phyloP scores from a whole-genome alignment of 2,888 invertebrate species.

The Macropis europaea region DNA sequence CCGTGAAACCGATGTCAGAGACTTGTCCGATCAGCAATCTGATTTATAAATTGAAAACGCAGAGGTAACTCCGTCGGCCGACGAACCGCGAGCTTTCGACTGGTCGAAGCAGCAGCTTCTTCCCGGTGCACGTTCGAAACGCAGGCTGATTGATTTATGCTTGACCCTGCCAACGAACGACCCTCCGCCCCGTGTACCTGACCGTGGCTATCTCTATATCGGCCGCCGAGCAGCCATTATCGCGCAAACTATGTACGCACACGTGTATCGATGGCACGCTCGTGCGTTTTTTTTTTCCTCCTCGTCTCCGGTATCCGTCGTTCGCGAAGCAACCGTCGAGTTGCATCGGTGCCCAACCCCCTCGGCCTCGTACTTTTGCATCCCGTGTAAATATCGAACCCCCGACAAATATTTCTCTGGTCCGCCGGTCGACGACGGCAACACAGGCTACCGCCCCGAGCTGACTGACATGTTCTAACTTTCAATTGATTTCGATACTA shows the following conservation, averaged over 20 bases:
- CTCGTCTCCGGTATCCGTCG: conserved; percentile 10
- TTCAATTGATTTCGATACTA: too few species aligned
- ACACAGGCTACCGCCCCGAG: too few species aligned
- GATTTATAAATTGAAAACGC: too few species aligned
- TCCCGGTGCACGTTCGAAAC: conserved; percentile 40
- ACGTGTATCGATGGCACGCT: conserved; percentile 50
- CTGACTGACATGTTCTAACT: too few species aligned
- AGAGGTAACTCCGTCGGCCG: conserved; percentile 10
- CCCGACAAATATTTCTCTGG: not conserved
- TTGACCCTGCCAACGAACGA: conserved; percentile 68
- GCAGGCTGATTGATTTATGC: conserved; percentile 73
- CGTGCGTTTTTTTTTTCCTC: conserved; percentile 27
- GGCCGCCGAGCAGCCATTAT: conserved; percentile 63
- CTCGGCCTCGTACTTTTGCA: not conserved
- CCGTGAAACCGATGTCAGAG: too few species aligned
- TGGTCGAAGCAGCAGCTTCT: conserved; percentile 33
- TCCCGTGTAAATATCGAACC: too few species aligned
- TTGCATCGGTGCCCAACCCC: not conserved
- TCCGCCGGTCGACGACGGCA: too few species aligned
- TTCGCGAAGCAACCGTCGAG: conserved; percentile 17
- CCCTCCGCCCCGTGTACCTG: conserved; percentile 53
- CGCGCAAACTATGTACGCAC: conserved; percentile 63
- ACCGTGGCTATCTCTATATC: conserved; percentile 63
- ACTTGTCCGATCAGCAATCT: too few species aligned
- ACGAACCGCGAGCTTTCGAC: not conserved